Base-by-base conservation (phyloP, 2,113 vertebrate species). In the Sturnira hondurensis region DNA sequence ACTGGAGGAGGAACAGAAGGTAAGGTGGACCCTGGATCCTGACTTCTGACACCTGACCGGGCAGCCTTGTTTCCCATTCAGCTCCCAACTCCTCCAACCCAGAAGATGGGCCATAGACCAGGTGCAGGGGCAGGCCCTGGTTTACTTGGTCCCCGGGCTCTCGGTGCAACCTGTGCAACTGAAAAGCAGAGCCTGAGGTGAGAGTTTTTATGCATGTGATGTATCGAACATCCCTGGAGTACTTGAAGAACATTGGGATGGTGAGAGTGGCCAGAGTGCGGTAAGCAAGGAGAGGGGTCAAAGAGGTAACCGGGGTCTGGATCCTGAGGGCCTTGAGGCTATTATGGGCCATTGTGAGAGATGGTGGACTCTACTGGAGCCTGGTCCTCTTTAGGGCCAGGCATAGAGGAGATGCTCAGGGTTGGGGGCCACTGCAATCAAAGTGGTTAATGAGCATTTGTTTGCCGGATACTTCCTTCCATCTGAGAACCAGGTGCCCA, bases 1-100 rank as follows among this genome's bases (percentile, higher is more conserved):
- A 0, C 97, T 98, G 15, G 98, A 98, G 87, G 99, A 99, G 78
- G 98, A 99, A 36, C 97, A 96, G 47, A 97, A 98, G 98, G 99
- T 99, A 93, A 95, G 97, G 38, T 26, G 12, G 22, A 47, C n/a
- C 50, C 16, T 7, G 0, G 7, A 33, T 54, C 13, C 80, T 28
- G 38, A 82, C 90, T 31, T 82, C 38, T 86, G 43, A 28, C 38
- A 15, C 65, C 12, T 83, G 41, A 3, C 65, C 11, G 43, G 36
- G 65, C 28, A 43, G 52, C 36, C 63, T 41, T 80, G 45, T 45
- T 61, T 93, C 63, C 38, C 22, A 7, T 17, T n/a, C 20, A 6
- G 3, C 63, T 80, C 71, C 31, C 19, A 22, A 11, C 26, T 54
- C 24, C 73, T 93, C 41, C 43, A 22, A 38, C 50, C 33, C 71